Evolutionary conservation across 2,888 invertebrate genomes (phyloP).

Genomic region (Mycalesis mineus): DNA sequence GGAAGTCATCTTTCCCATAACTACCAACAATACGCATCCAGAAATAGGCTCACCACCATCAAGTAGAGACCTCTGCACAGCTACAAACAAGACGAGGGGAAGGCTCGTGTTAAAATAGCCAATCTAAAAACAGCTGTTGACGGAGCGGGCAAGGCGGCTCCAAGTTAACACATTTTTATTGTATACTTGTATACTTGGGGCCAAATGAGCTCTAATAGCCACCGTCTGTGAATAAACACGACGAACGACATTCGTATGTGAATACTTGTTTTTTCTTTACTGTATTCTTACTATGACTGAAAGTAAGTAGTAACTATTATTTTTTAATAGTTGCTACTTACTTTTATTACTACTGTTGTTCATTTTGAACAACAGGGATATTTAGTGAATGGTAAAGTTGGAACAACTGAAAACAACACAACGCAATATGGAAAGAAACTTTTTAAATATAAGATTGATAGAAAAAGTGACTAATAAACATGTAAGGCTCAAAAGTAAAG

Average conservation of each 20-base stretch:
- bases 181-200: constrained; percentile 14
- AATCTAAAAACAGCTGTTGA: constrained; percentile 72
- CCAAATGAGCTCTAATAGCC: constrained; percentile 12
- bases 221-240: not conserved
- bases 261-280: not conserved
- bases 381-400: too few species aligned
- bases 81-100: constrained; percentile 15
- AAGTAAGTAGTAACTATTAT: too few species aligned
- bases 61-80: not conserved
- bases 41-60: constrained; percentile 46
- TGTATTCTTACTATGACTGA: not conserved
- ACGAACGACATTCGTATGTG: constrained; percentile 1
- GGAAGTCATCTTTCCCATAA: constrained; percentile 72
- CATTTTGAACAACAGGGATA: too few species aligned
- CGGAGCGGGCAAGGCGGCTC: constrained; percentile 53
- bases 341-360: too few species aligned
- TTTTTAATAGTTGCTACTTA: too few species aligned
- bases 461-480: too few species aligned
- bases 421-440: too few species aligned
- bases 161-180: constrained; percentile 37
- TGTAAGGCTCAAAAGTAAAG: too few species aligned
- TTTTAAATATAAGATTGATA: too few species aligned
- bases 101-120: constrained; percentile 44
- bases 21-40: constrained; percentile 50
- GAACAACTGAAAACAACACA: too few species aligned